These are phyloP conservation scores for Rousettus madagascariensis DNA, from an alignment of 2,797 vertebrate genomes.

Conservation along the genomic window DNA sequence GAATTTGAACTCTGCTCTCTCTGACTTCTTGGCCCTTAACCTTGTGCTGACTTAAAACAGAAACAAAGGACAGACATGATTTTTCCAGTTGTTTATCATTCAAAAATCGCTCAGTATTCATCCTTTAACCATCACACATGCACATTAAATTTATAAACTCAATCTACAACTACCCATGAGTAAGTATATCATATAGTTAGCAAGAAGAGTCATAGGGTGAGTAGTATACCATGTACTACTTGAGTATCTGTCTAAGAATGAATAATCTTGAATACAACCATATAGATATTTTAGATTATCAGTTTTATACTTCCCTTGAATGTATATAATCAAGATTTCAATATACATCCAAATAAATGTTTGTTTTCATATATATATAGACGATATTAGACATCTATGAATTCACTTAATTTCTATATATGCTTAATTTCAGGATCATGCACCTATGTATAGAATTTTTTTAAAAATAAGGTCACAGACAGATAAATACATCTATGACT, in stretches of 20 bases:
- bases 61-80: background rate
- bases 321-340: background rate
- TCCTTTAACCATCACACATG: background rate
- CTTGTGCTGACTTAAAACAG: background rate
- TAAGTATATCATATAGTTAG: background rate
- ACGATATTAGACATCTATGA: background rate
- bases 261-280: background rate
- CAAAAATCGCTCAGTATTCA: background rate
- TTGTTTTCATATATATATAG: background rate
- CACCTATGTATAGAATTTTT: background rate
- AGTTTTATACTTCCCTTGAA: background rate
- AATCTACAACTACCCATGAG: background rate
- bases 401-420: background rate
- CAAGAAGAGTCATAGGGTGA: background rate
- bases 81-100: background rate
- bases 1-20: background rate
- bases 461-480: constrained; percentile 42
- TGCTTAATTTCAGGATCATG: background rate
- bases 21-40: constrained; percentile 1
- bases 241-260: background rate
- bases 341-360: background rate
- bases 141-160: background rate
- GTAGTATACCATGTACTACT: background rate
- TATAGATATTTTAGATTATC: background rate
- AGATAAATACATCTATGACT: constrained; percentile 57